These are phyloP conservation scores for Spisula solida DNA, from an alignment of 2,888 invertebrate species.

Conservation along the genomic window DNA sequence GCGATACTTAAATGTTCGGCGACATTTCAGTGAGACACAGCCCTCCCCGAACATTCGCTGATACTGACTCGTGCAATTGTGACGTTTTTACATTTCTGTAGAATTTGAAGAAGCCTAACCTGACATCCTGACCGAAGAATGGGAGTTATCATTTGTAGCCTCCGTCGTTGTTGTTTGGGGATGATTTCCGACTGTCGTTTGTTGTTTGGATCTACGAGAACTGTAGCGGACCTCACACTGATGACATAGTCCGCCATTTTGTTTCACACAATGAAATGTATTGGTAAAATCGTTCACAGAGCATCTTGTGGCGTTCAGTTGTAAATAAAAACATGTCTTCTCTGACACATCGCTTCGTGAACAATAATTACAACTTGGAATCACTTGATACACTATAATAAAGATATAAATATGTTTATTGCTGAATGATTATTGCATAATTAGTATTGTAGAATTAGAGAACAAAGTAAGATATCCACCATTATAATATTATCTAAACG, in stretches of 20 bases:
- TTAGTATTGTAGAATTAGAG: too few species aligned
- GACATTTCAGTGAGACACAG: too few species aligned
- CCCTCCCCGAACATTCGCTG: too few species aligned
- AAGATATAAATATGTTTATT: too few species aligned
- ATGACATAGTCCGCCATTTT: not conserved
- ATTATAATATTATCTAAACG: too few species aligned
- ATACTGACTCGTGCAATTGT: too few species aligned
- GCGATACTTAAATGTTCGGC: too few species aligned
- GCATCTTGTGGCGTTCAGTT: slow-evolving; percentile 3
- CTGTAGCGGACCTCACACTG: not conserved
- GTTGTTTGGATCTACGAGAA: not conserved
- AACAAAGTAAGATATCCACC: too few species aligned
- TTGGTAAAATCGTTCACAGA: not conserved
- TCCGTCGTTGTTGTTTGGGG: not conserved
- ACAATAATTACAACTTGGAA: slow-evolving; percentile 43
- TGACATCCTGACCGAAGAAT: not conserved
- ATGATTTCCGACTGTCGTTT: not conserved
- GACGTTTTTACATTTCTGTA: too few species aligned
- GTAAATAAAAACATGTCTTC: not conserved
- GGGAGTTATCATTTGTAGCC: not conserved
- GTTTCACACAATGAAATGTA: slow-evolving; percentile 20
- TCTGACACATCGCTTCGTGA: not conserved
- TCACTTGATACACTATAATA: slow-evolving; percentile 29
- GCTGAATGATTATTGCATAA: too few species aligned
- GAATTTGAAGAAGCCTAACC: not conserved